Conservation (phyloP, 2,797 vertebrate species). For the Gobio occitaniae region DNA sequence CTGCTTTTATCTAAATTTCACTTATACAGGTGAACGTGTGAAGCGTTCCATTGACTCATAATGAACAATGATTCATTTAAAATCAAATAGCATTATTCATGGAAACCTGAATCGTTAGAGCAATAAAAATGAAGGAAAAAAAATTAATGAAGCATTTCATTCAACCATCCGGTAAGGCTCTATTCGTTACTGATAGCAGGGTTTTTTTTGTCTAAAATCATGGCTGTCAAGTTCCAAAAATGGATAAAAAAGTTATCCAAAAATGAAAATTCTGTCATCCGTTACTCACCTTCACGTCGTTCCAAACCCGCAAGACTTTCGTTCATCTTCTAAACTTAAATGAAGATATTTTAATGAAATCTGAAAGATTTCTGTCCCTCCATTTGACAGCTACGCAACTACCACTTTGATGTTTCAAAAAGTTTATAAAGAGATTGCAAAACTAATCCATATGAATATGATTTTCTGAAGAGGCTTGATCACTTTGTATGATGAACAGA, state of each 20-base stretch:
- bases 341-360: background rate
- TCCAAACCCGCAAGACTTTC: background rate
- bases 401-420: background rate
- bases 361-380: background rate
- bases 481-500: background rate
- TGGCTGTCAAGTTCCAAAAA: background rate
- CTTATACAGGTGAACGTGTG: constrained; percentile 48
- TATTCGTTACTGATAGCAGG: background rate
- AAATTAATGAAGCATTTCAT: constrained; percentile 3
- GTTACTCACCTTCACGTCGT: background rate
- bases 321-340: background rate
- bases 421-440: background rate
- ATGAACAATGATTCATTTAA: constrained; percentile 12
- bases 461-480: background rate
- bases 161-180: background rate
- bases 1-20: constrained; percentile 57
- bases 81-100: constrained; percentile 29
- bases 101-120: background rate
- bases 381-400: background rate
- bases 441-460: background rate
- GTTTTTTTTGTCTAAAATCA: background rate
- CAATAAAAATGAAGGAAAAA: background rate
- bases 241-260: background rate
- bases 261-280: background rate
- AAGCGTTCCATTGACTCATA: constrained; percentile 51